Conservation (phyloP, 2,797 vertebrate species). For the Sparidentex hasta region DNA sequence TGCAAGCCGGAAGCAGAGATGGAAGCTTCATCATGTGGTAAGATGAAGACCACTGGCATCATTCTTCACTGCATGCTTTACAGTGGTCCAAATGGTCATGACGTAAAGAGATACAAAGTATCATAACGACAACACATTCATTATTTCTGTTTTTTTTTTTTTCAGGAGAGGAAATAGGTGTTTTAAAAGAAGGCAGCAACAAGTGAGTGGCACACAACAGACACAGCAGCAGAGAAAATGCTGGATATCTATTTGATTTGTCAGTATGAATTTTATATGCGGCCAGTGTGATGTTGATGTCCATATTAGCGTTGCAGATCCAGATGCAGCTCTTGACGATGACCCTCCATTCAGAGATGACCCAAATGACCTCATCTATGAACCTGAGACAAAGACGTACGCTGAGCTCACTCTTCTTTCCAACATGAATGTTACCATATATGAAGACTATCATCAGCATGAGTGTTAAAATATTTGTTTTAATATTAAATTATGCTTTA, state of each 20-base stretch:
- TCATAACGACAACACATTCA: background rate
- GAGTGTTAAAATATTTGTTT: background rate
- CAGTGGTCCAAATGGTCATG: background rate
- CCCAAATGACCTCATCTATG: slow-evolving; percentile 87
- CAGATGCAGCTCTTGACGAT: slow-evolving; percentile 85
- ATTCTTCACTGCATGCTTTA: background rate
- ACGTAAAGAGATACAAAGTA: background rate
- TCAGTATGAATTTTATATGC: slow-evolving; percentile 1
- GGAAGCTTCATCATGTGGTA: slow-evolving; percentile 67
- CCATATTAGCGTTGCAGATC: slow-evolving; percentile 83
- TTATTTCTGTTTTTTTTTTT: slow-evolving; percentile 28
- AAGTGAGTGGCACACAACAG: slow-evolving; percentile 45
- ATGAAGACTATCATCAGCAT: background rate
- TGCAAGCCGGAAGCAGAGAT: slow-evolving; percentile 87
- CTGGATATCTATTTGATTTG: slow-evolving; percentile 1
- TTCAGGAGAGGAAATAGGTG: slow-evolving; percentile 28
- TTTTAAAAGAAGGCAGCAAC: slow-evolving; percentile 23
- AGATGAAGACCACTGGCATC: background rate
- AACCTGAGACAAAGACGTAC: slow-evolving; percentile 87
- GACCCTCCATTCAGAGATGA: slow-evolving; percentile 89
- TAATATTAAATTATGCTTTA: background rate
- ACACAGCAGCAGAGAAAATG: background rate
- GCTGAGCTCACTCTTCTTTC: background rate
- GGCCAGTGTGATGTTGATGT: slow-evolving; percentile 31
- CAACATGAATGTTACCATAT: background rate